A percentile compares a stretch with the other conserved stretches of the same genome.
These are phyloP conservation scores for Apamea sordens DNA, from an alignment of 2,888 invertebrate species.

Conservation along the genomic window DNA sequence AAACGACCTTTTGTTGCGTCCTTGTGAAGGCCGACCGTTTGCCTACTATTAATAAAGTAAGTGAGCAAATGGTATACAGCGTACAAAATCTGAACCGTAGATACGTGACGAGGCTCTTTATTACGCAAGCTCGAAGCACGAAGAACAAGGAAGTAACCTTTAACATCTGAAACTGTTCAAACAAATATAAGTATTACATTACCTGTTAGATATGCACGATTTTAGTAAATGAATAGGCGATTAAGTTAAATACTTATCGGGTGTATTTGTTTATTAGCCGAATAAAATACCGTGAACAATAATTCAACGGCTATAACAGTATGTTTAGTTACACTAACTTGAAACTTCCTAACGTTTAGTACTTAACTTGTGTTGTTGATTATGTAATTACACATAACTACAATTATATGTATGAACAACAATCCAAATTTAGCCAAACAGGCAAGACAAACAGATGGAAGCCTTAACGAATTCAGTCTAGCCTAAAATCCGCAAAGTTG, in stretches of 20 bases:
- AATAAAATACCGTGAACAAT: conserved; percentile 69
- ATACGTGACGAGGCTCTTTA: conserved; percentile 80
- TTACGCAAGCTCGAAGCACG: conserved; percentile 82
- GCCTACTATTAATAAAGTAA: conserved; percentile 72
- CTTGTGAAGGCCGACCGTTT: conserved; percentile 86
- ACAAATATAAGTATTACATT: conserved; percentile 84
- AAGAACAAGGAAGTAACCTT: conserved; percentile 88
- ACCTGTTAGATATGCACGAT: conserved; percentile 84
- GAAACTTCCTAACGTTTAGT: conserved; percentile 22
- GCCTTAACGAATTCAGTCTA: conserved; percentile 40
- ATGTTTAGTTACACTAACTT: conserved; percentile 42
- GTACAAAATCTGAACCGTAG: conserved; percentile 75
- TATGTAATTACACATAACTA: background rate
- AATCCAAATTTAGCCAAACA: background rate
- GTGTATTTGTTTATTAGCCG: conserved; percentile 65
- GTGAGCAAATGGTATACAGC: conserved; percentile 72
- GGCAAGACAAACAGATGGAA: background rate
- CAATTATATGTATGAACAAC: background rate
- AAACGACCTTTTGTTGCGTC: conserved; percentile 79
- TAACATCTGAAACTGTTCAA: conserved; percentile 84
- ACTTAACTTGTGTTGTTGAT: background rate
- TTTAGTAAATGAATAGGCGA: conserved; percentile 72
- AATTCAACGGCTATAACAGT: conserved; percentile 56
- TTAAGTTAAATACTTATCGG: conserved; percentile 66
- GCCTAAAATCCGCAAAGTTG: conserved; percentile 56